A percentile compares a stretch with the other conserved stretches of the same genome.
These are phyloP conservation scores for Murina feae DNA, from an alignment of 2,113 vertebrate genomes.

Conservation along the genomic window DNA sequence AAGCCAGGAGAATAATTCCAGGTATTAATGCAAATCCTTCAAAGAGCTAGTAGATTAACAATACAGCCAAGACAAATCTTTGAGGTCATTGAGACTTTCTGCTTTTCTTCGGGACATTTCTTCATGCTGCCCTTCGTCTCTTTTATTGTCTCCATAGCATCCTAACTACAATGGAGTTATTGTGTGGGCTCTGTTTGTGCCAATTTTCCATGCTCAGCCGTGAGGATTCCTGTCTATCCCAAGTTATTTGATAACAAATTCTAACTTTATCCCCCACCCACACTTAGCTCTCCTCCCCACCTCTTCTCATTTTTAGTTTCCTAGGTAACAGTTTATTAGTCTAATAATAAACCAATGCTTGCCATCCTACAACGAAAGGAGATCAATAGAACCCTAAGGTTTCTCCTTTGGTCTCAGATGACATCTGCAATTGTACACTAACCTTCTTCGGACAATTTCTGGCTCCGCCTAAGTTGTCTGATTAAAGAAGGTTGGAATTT, in stretches of 20 bases:
- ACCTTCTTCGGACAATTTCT: constrained; percentile 4
- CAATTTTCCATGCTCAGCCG: background rate
- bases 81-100: background rate
- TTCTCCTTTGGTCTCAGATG: constrained; percentile 17
- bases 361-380: background rate
- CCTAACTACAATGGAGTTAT: background rate
- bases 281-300: background rate
- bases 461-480: background rate
- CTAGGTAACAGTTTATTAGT: constrained; percentile 15
- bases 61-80: background rate
- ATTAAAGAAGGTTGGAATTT: constrained; percentile 47
- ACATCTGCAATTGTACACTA: background rate
- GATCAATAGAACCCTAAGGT: background rate
- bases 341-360: constrained; percentile 6
- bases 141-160: background rate
- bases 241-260: background rate
- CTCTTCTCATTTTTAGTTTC: constrained; percentile 33
- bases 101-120: constrained; percentile 1
- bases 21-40: constrained; percentile 7
- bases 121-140: background rate
- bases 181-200: background rate
- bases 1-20: background rate
- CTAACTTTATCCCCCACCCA: background rate
- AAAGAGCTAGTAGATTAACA: background rate
- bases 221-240: background rate